A percentile compares a stretch with the other conserved stretches of the same genome.
Evolutionary conservation across 2,797 vertebrate genomes (phyloP).

Genomic region (Parambassis ranga): DNA sequence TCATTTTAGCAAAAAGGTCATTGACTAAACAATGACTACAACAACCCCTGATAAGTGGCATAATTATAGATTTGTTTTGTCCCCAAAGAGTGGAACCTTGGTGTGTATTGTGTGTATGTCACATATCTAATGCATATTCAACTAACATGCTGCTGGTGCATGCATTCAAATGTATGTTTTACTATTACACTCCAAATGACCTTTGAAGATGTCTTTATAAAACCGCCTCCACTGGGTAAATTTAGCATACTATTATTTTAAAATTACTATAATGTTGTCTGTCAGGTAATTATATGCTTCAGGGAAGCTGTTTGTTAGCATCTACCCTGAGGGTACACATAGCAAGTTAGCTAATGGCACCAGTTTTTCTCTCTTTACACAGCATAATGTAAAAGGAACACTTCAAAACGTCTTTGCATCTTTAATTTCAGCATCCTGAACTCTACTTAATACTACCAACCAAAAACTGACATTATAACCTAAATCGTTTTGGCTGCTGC

Average conservation of each 20-base stretch:
- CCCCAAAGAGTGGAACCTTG: neutral
- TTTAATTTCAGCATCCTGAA: neutral
- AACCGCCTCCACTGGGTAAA: neutral
- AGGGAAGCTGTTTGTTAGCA: neutral
- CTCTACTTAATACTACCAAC: neutral
- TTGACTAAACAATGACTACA: too few species aligned
- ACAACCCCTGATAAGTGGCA: too few species aligned
- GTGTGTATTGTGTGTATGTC: neutral
- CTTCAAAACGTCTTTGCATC: neutral
- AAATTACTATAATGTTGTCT: neutral
- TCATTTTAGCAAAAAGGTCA: too few species aligned
- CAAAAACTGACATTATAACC: slow-evolving; percentile 9
- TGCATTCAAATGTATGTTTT: neutral
- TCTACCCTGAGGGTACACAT: slow-evolving; percentile 1
- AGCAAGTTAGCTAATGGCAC: neutral
- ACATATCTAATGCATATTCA: slow-evolving; percentile 16
- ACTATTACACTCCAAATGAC: slow-evolving; percentile 21
- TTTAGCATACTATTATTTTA: neutral
- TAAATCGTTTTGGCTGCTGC: neutral
- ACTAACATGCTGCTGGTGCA: neutral
- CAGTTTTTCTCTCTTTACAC: neutral
- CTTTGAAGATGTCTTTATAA: neutral
- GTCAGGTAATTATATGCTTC: slow-evolving; percentile 1
- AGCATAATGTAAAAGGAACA: neutral
- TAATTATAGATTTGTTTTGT: too few species aligned